A percentile compares a stretch with the other conserved stretches of the same genome.
Evolutionary conservation across 2,113 vertebrate genomes (phyloP).

Genomic region (Zosterops hypoxanthus): DNA sequence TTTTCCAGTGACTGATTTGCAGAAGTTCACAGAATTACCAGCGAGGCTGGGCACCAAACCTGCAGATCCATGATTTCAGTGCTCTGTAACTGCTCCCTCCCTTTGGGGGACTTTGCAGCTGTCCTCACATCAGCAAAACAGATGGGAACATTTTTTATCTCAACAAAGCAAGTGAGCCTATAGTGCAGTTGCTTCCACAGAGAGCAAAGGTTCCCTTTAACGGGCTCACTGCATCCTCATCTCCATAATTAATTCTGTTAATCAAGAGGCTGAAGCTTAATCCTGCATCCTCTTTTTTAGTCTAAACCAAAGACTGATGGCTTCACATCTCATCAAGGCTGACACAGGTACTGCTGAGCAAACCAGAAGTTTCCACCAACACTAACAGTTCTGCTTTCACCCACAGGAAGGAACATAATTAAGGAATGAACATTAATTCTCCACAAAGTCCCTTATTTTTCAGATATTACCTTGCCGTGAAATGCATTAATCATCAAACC

Average conservation of each 20-base stretch:
- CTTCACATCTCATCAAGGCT: background rate
- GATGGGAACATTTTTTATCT: slow-evolving; percentile 13
- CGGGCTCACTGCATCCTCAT: background rate
- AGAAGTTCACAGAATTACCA: background rate
- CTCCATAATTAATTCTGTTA: slow-evolving; percentile 30
- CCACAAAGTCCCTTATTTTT: background rate
- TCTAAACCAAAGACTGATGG: background rate
- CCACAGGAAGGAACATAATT: background rate
- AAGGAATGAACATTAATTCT: background rate
- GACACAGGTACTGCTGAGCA: background rate
- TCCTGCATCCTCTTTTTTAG: background rate
- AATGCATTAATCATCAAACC: background rate
- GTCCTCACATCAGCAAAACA: slow-evolving; percentile 19
- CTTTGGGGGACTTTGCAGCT: background rate
- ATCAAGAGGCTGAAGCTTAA: slow-evolving; percentile 19
- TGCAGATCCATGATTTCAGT: background rate
- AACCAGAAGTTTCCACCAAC: background rate
- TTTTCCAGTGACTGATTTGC: background rate
- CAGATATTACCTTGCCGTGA: background rate
- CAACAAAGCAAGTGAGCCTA: background rate
- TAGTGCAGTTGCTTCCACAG: background rate
- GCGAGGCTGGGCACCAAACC: background rate
- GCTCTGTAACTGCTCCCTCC: background rate
- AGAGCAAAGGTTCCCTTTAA: slow-evolving; percentile 32
- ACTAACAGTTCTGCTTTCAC: background rate